phyloP scores from a whole-genome alignment of 2,888 invertebrate species.

The Labia minor region DNA sequence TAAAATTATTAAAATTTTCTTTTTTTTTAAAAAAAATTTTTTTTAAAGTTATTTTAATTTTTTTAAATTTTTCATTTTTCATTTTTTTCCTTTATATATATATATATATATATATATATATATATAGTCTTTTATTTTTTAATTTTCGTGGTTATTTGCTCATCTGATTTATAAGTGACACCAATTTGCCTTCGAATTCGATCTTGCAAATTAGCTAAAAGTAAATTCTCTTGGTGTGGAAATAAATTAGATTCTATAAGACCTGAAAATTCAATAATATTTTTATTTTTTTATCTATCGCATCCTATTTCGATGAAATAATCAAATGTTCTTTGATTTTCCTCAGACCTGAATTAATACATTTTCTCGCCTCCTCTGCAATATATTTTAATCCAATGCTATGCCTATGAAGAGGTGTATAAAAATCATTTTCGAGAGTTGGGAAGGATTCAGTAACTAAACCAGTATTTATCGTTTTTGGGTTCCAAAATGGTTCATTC shows the following conservation, averaged over 20 bases:
- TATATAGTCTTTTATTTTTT: too few relatives aligned
- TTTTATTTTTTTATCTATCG: background rate
- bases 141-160: too few relatives aligned
- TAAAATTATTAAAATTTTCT: too few relatives aligned
- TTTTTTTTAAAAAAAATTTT: too few relatives aligned
- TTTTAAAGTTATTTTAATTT: too few relatives aligned
- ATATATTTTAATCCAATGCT: background rate
- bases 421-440: background rate
- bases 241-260: slow-evolving; percentile 57
- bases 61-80: too few relatives aligned
- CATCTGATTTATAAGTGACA: slow-evolving; percentile 42
- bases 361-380: background rate
- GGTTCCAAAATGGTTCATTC: slow-evolving; percentile 4
- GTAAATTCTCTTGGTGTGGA: slow-evolving; percentile 53
- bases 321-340: too few relatives aligned
- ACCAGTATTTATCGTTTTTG: background rate
- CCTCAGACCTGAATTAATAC: background rate
- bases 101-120: too few relatives aligned
- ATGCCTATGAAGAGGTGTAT: background rate
- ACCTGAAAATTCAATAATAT: slow-evolving; percentile 39
- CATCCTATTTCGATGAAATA: background rate
- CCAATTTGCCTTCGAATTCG: slow-evolving; percentile 59
- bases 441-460: background rate
- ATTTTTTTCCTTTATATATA: too few relatives aligned
- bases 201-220: slow-evolving; percentile 61